Base-by-base conservation (phyloP, 2,797 vertebrate genomes). In the Chaunax sp. region DNA sequence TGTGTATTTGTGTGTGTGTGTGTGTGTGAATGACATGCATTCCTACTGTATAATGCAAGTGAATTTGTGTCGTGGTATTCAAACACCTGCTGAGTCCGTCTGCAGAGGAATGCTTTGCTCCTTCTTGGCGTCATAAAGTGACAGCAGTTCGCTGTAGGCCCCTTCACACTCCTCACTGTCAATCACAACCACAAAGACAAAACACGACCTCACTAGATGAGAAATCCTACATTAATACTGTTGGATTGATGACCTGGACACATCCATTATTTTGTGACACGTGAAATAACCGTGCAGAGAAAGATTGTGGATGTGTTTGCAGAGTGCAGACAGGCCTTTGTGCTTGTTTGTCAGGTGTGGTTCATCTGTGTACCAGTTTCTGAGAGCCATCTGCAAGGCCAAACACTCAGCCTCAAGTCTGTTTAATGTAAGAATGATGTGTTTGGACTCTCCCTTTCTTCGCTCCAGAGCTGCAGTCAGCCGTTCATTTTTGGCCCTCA, bases 121-220 rank as follows among this genome's bases (percentile, higher is more conserved):
- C 81, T 83, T 90, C 84, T 82, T 85, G 11, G 78, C 79, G n/a
- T 90, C 84, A 19, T 82, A 64, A 79, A 96, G 90, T 0, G 90
- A 90, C 57, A 96, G 88, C 41, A 99, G 91, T 30, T 92, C 88
- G 0, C 85, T 61, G 0, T 94, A 96, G 11, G 93, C 93, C 23
- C 94, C 95, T 52, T 95, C 92, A 30, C 96, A 95, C 78, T 91
- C 91, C 82, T 97, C 94, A 2, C 97, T 99, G 94, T 90, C 74
- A 89, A 85, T 83, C 84, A 92, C 72, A 85, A 35, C 25, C 66
- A 84, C 64, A 68, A 57, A 85, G 47, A 84, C 69, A 79, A 64
- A 67, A 44, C 15, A 46, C 14, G 37, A 75, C 52, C 49, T 64
- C 52, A 28, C 44, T 11, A 15, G 46, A 26, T 2, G 46, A 70